phyloP scores from a whole-genome alignment of 2,113 vertebrate species.

The Phasianus colchicus region DNA sequence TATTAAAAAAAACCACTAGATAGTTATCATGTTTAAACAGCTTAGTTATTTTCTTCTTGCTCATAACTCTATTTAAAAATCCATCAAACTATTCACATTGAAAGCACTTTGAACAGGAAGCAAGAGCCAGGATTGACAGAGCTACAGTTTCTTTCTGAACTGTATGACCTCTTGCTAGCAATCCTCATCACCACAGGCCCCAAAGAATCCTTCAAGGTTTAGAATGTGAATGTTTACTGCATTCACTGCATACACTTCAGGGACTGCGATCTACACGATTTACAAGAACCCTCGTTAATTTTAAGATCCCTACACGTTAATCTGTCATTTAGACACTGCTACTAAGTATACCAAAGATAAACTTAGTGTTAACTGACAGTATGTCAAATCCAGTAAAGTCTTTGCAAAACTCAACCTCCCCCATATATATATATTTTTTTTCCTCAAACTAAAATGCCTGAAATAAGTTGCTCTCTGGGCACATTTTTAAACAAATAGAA shows the following conservation, averaged over 20 bases:
- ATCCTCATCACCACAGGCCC: not conserved
- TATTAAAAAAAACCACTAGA: rapidly evolving
- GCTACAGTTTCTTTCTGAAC: not conserved
- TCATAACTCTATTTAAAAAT: not conserved
- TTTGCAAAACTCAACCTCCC: not conserved
- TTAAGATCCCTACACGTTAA: not conserved
- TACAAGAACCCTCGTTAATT: not conserved
- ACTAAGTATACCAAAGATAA: not conserved
- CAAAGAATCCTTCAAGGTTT: not conserved
- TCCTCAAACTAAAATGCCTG: not conserved
- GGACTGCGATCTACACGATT: not conserved
- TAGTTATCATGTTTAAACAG: not conserved
- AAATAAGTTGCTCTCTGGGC: not conserved
- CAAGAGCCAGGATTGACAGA: not conserved
- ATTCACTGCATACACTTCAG: not conserved
- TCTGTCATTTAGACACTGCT: not conserved
- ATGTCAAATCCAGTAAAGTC: not conserved
- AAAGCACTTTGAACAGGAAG: not conserved
- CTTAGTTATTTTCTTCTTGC: not conserved
- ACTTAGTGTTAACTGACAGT: not conserved
- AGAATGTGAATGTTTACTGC: not conserved
- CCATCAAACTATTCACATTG: not conserved
- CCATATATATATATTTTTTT: not conserved
- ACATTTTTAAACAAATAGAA: not conserved
- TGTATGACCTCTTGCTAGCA: not conserved